Conservation (phyloP, 2,797 vertebrate genomes). For the Gallinago stenura region DNA sequence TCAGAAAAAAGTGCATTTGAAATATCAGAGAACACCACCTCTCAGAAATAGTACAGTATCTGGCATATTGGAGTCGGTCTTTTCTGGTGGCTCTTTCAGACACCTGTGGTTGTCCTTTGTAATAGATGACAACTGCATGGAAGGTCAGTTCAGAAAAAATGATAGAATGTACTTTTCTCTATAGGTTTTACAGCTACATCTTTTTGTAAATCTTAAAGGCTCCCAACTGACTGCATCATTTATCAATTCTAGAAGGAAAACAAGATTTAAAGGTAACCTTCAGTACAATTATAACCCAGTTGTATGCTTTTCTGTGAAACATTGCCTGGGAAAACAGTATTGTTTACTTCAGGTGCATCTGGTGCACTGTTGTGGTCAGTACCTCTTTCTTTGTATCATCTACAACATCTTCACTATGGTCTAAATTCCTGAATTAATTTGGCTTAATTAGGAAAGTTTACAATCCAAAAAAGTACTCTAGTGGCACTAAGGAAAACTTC, state of each 20-base stretch:
- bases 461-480: neutral
- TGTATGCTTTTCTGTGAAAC: neutral
- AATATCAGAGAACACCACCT: neutral
- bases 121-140: neutral
- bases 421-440: neutral
- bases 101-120: neutral
- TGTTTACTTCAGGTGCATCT: neutral
- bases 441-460: neutral
- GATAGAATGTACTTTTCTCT: neutral
- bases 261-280: neutral
- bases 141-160: neutral
- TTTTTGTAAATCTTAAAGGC: neutral
- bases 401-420: neutral
- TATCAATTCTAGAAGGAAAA: neutral
- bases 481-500: neutral
- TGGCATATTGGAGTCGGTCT: neutral
- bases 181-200: fast-evolving
- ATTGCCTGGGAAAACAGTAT: neutral
- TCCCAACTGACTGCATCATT: neutral
- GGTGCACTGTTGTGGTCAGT: neutral
- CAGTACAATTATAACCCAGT: neutral
- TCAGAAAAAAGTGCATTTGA: neutral
- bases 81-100: fast-evolving
- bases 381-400: neutral
- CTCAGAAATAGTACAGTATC: neutral